Base-by-base conservation (phyloP, 2,797 vertebrate species). In the Astyanax mexicanus region DNA sequence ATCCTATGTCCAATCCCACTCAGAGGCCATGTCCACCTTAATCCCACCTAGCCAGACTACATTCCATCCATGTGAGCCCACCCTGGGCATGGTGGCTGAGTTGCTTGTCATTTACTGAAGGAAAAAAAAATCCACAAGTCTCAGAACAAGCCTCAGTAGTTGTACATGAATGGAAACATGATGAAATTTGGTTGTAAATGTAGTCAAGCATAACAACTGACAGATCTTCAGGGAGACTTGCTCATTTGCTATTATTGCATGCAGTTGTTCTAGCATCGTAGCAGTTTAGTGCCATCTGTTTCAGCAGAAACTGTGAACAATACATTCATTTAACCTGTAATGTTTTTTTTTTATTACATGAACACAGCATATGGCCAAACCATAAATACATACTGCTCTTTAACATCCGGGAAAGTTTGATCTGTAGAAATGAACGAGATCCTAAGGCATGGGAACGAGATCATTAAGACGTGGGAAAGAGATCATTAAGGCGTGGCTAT, bases 261-360 rank as follows among this genome's bases (percentile, higher is more conserved):
- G 25, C 15, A 17, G 15, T 66, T 45, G 64, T 66, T 10, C 44
- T 32, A 8, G 47, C 40, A 10, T 47, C 44, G 35, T 19, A 35
- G 1, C 27, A n/a, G 66, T 32, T 15, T 12, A 15, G 3, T 27
- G 51, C 45, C 45, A 67, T 51, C 65, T 67, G 27, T 13, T 51
- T 19, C n/a, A 8, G 10, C n/a, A 35, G n/a, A 13, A 13, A 51
- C 23, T 13, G 2, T 11, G 29, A 51, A 35, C 19, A 35, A 67
- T 35, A 37, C 35, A 66, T 42, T 19, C 62, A 29, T 66, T 45
- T 44, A n/a, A 65, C 40, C 61, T 65, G 37, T 25, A 64, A 64
- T 25, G 21, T 64, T 64, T 40, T 42, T 3, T 64, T 64, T 40
- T 42, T 3, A 65, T 45, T 65, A 27, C 2, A 45, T 65, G 25